Conservation (phyloP, 2,888 invertebrate genomes). For the Mantis religiosa region DNA sequence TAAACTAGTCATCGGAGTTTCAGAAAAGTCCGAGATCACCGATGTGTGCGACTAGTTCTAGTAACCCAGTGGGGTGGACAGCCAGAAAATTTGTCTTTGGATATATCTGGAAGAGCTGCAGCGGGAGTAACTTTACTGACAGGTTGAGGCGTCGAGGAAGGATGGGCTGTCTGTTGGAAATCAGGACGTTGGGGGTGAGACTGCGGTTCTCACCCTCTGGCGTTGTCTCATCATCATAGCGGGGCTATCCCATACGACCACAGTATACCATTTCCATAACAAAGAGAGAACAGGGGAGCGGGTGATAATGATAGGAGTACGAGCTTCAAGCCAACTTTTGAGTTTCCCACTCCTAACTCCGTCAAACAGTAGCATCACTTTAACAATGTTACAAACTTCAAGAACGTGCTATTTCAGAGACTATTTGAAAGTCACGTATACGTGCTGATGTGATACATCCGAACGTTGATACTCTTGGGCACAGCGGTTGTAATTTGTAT, state of each 20-base stretch:
- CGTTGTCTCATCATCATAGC: not conserved
- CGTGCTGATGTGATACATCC: not conserved
- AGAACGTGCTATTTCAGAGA: not conserved
- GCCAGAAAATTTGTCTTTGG: no score
- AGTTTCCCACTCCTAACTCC: not conserved
- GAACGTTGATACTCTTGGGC: not conserved
- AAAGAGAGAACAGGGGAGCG: not conserved
- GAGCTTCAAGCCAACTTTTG: not conserved
- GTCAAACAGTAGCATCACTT: not conserved
- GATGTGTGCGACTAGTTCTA: no score
- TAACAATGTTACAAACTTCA: not conserved
- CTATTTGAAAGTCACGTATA: not conserved
- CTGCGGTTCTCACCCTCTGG: not conserved
- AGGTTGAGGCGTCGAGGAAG: not conserved
- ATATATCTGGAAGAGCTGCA: not conserved
- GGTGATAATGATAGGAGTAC: not conserved
- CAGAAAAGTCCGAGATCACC: no score
- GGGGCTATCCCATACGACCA: not conserved
- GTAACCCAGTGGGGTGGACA: no score
- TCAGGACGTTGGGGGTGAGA: not conserved
- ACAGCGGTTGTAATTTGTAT: not conserved
- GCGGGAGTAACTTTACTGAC: not conserved
- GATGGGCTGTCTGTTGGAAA: not conserved
- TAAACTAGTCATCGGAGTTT: no score
- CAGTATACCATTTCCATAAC: slow-evolving; percentile 5